Evolutionary conservation across 2,888 invertebrate genomes (phyloP), one percentile per base, ranked within the genome.

Genomic region (Iphiclides podalirius): DNA sequence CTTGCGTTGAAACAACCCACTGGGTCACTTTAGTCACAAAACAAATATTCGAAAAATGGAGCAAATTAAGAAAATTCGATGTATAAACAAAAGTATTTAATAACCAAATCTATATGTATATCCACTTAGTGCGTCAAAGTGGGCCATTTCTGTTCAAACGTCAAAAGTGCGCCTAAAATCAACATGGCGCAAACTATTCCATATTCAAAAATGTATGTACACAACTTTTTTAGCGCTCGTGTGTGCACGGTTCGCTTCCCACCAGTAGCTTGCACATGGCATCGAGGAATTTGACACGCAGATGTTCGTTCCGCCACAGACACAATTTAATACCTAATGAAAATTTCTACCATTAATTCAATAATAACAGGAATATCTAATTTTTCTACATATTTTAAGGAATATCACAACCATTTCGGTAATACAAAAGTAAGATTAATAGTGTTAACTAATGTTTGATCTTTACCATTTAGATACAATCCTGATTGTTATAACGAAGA

Each of bases 231-330:
- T 59, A 57, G 52, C 56, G 61, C 63, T 67, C 74, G 72, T 75
- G 72, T 75, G 72, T 72, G 73, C 75, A 82, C 76, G 84, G 76
- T 77, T 75, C 75, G 84, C 60, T 86, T 85, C 85, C 82, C 86
- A 83, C 72, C 77, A 78, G 72, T 69, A 67, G 74, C 72, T 56
- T 76, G 84, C 87, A 88, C 86, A 88, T 87, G 87, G 83, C 84
- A 70, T 66, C 61, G 60, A 79, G 86, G 87, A 87, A 88, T 88
- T 87, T 78, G 84, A 86, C 84, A 83, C 85, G 87, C 87, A 88
- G 87, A 87, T 87, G 87, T 81, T 76, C 77, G 76, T 79, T 78
- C 78, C 76, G 75, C 69, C 71, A 70, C 64, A 59, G 72, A 74
- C 72, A 76, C 67, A 72, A 79, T 82, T 79, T 82, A 81, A 83